Evolutionary conservation across 1,140 invertebrate genomes (phyloP).

Genomic region (Acromyrmex heyeri): DNA sequence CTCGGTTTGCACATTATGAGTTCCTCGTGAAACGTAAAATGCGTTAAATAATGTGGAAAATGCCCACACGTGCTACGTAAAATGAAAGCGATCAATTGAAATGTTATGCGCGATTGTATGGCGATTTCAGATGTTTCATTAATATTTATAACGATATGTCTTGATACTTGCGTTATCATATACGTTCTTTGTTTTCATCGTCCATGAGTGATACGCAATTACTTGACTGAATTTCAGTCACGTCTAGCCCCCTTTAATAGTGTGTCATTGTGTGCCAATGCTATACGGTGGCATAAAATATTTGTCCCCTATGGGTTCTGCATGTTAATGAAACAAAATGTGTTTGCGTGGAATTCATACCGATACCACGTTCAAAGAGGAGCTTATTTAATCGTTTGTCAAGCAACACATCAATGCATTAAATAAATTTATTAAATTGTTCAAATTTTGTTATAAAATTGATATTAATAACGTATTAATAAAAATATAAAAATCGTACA

Average conservation of each 20-base stretch:
- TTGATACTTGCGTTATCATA: conserved; percentile 39
- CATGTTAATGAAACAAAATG: conserved; percentile 76
- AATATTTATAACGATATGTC: conserved; percentile 31
- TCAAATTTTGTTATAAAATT: neutral
- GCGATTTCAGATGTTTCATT: neutral
- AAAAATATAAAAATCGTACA: neutral
- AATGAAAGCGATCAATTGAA: conserved; percentile 3
- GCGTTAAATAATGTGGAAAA: conserved; percentile 31
- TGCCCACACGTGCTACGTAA: neutral
- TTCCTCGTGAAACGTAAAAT: conserved; percentile 46
- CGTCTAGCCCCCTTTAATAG: conserved; percentile 78
- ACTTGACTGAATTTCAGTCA: conserved; percentile 73
- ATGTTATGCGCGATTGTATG: neutral
- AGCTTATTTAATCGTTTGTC: conserved; percentile 10
- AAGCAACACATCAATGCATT: neutral
- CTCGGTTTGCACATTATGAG: conserved; percentile 58
- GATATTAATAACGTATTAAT: neutral
- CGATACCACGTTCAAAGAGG: neutral
- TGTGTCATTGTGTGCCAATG: conserved; percentile 79
- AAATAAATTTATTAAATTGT: neutral
- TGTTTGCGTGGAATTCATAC: conserved; percentile 69
- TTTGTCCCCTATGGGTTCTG: conserved; percentile 73
- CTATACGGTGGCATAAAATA: conserved; percentile 69
- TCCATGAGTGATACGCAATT: conserved; percentile 11
- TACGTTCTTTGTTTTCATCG: conserved; percentile 14